Evolutionary conservation across 2,113 vertebrate species (phyloP), one percentile per base, ranked within the genome.

Genomic region (Seriola dumerili): DNA sequence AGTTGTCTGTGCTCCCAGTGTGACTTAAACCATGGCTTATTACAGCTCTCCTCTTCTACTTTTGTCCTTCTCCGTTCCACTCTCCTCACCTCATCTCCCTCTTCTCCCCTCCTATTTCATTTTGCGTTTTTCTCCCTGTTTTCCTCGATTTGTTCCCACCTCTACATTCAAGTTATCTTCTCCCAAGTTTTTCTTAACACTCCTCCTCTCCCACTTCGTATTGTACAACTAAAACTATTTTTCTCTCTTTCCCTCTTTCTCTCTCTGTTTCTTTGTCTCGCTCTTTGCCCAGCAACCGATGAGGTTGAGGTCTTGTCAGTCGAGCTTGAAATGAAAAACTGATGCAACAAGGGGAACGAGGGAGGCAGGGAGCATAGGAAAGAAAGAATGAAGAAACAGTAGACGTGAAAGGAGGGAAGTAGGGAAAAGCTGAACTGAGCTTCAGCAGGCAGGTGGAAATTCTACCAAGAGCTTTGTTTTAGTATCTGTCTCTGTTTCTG

Each of bases 311-410:
- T 89, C 78, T 86, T 63, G 0, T 85, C 88, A 93, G 85, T 85
- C 58, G 25, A 87, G 92, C 90, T 88, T 93, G 89, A 93, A 93
- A 94, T 94, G 88, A 90, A 92, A 92, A 92, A 80, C 80, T 79
- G 81, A 80, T 14, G 72, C 85, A 86, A 90, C 25, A 64, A 69
- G 59, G 72, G 73, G 81, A 81, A 80, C 29, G 64, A 80, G 68
- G 46, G 81, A 78, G 64, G 44, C 61, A 78, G 76, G 42, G 63
- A 69, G 70, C n/a, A 23, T 29, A 16, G 34, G 21, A 76, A 72
- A 86, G 52, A 76, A 74, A 83, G 67, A 78, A 52, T 80, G 16
- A 72, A 78, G 65, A 81, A 67, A 84, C 34, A 67, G 62, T 66
- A 29, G 59, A 76, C 66, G 65, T 83, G n/a, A 84, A 85, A 72